Evolutionary conservation across 2,888 invertebrate genomes (phyloP).

Genomic region (Corbicula japonica): DNA sequence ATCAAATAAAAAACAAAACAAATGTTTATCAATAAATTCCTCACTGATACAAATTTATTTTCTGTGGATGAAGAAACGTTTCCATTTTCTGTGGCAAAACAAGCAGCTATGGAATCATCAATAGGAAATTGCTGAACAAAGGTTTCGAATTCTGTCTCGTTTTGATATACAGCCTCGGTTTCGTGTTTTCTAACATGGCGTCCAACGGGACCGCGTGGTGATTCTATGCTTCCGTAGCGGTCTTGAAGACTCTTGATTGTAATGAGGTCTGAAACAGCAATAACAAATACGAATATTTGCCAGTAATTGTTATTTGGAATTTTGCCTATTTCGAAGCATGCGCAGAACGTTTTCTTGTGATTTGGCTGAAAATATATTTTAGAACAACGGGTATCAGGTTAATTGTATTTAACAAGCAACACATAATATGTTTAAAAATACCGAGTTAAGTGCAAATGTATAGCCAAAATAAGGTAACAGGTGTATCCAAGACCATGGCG

Average conservation of each 20-base stretch:
- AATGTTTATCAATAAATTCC: slow-evolving; percentile 14
- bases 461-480: too few species aligned
- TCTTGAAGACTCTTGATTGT: slow-evolving; percentile 65
- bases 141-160: slow-evolving; percentile 71
- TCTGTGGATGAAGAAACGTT: slow-evolving; percentile 8
- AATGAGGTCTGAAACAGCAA: slow-evolving; percentile 72
- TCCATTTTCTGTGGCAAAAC: slow-evolving; percentile 61
- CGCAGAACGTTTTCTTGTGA: too few species aligned
- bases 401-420: too few species aligned
- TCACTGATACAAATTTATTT: slow-evolving; percentile 53
- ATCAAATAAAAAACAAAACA: too few species aligned
- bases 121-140: slow-evolving; percentile 75
- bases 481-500: too few species aligned
- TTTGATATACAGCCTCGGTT: slow-evolving; percentile 52
- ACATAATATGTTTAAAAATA: too few species aligned
- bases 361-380: too few species aligned
- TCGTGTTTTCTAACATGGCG: slow-evolving; percentile 21
- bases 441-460: too few species aligned
- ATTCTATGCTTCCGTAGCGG: slow-evolving; percentile 54
- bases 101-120: slow-evolving; percentile 75
- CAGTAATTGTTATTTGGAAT: too few species aligned
- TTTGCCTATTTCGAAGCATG: too few species aligned
- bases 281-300: too few species aligned
- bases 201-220: not conserved
- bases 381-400: too few species aligned